Evolutionary conservation across 2,113 vertebrate species (phyloP).

Genomic region (Heteronetta atricapilla): DNA sequence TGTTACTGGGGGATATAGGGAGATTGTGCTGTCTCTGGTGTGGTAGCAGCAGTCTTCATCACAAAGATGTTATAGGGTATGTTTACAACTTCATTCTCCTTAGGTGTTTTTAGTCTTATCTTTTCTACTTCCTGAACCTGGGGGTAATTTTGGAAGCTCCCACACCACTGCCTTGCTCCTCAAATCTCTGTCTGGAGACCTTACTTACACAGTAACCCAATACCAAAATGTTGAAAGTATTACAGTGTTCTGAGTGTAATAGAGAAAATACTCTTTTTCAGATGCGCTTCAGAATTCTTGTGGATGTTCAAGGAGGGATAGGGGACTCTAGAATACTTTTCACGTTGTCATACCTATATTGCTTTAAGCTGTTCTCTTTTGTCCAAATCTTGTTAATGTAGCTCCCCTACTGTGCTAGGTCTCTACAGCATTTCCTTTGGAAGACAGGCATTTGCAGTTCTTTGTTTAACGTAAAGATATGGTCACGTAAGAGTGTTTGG

Average conservation of each 20-base stretch:
- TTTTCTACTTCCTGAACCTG: background rate
- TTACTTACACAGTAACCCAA: background rate
- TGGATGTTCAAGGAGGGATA: background rate
- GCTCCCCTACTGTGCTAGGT: background rate
- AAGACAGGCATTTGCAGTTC: conserved; percentile 12
- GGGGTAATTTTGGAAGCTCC: background rate
- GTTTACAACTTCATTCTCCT: background rate
- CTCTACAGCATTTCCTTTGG: background rate
- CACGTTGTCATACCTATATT: background rate
- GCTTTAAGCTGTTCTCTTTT: conserved; percentile 6
- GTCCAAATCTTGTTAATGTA: background rate
- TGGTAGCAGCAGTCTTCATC: background rate
- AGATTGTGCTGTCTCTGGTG: background rate
- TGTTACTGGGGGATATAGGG: background rate
- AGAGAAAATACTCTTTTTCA: background rate
- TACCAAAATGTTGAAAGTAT: background rate
- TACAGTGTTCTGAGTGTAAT: background rate
- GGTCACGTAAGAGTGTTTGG: background rate
- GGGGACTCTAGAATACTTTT: background rate
- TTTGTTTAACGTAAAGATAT: background rate
- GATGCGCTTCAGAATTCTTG: background rate
- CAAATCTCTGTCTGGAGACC: background rate
- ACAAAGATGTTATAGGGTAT: background rate
- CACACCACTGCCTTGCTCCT: background rate
- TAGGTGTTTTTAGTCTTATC: background rate